These are phyloP conservation scores for Reticulitermes speratus DNA, from an alignment of 1,140 invertebrate genomes.

Conservation along the genomic window DNA sequence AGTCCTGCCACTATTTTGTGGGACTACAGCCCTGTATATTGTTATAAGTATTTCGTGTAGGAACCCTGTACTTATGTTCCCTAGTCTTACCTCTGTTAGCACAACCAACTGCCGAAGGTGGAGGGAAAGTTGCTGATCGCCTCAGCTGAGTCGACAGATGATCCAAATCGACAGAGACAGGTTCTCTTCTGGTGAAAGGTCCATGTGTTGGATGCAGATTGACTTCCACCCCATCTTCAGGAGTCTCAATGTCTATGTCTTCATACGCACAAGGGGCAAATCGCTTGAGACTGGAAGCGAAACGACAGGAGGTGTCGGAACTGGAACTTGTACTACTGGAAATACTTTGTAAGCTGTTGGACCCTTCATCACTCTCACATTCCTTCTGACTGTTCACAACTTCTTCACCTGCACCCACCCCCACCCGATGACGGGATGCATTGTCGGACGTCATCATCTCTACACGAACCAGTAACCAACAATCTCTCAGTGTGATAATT, in stretches of 20 bases:
- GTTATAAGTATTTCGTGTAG: no score
- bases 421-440: neutral
- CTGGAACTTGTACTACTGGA: conserved; percentile 14
- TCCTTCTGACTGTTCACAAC: neutral
- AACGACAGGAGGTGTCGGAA: neutral
- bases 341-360: conserved; percentile 25
- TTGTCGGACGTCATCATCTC: neutral
- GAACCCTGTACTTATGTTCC: no score
- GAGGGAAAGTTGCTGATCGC: conserved; percentile 25
- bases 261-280: neutral
- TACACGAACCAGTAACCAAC: conserved; percentile 1
- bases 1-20: no score
- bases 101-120: neutral
- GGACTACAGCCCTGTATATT: no score
- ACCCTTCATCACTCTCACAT: conserved; percentile 27
- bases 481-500: neutral
- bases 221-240: conserved; percentile 16
- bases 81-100: neutral
- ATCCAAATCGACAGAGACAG: neutral
- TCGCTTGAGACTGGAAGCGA: neutral
- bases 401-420: neutral
- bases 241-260: neutral
- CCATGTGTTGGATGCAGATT: conserved; percentile 22
- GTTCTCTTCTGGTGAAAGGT: neutral
- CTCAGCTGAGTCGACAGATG: neutral